These are phyloP conservation scores for Euthynnus affinis DNA, from an alignment of 2,797 vertebrate genomes.

Conservation along the genomic window DNA sequence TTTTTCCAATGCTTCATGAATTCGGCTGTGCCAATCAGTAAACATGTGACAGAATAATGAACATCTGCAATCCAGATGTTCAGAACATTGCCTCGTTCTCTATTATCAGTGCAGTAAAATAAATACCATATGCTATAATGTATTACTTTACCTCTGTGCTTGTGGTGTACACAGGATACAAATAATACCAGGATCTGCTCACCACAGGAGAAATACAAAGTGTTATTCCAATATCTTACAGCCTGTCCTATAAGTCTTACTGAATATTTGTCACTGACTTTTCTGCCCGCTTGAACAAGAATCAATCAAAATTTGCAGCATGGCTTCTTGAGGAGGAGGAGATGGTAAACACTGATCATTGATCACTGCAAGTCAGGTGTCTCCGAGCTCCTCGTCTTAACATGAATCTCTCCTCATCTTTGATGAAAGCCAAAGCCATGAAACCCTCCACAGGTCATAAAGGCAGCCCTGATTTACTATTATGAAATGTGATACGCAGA, in stretches of 20 bases:
- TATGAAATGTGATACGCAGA: too few relatives aligned
- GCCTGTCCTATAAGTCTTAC: neutral
- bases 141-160: neutral
- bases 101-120: neutral
- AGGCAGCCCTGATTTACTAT: too few relatives aligned
- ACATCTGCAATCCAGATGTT: constrained; percentile 25
- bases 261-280: neutral
- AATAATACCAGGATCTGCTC: neutral
- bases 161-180: neutral
- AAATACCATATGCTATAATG: neutral
- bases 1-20: constrained; percentile 14
- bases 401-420: too few relatives aligned
- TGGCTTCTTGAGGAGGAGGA: too few relatives aligned
- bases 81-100: neutral
- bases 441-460: too few relatives aligned
- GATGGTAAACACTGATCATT: too few relatives aligned
- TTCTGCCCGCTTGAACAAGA: too few relatives aligned
- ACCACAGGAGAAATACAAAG: neutral
- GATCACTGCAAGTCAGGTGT: too few relatives aligned
- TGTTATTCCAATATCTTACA: neutral
- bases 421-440: too few relatives aligned
- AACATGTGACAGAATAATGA: constrained; percentile 29
- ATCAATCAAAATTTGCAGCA: too few relatives aligned
- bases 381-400: too few relatives aligned
- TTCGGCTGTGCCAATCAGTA: neutral